Evolutionary conservation across 2,113 vertebrate species (phyloP).

Genomic region (Trachemys scripta): DNA sequence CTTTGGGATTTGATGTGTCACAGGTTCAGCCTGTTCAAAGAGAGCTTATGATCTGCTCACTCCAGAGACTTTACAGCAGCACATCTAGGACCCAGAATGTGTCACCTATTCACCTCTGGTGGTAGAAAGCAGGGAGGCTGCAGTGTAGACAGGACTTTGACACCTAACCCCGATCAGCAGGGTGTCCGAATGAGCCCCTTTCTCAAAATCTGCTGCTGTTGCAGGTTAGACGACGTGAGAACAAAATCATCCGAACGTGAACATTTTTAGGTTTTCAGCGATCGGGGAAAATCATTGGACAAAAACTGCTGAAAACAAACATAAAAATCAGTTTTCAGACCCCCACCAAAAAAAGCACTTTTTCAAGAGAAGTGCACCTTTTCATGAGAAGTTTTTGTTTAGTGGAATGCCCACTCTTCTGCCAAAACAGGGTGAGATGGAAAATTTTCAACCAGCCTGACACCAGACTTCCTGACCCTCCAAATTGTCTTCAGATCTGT

Average conservation of each 20-base stretch:
- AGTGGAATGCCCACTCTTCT: background rate
- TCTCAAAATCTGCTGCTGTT: background rate
- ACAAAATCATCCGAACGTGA: background rate
- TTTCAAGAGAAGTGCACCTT: background rate
- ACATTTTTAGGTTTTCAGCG: background rate
- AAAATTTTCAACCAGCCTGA: background rate
- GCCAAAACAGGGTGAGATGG: background rate
- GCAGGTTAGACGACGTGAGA: rapidly evolving
- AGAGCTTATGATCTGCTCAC: background rate
- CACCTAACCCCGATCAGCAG: background rate
- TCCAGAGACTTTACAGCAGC: background rate
- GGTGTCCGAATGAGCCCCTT: background rate
- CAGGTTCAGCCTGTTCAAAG: background rate
- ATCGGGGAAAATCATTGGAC: background rate
- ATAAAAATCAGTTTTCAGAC: background rate
- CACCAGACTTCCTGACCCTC: background rate
- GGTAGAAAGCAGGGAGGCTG: background rate
- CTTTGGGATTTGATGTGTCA: background rate
- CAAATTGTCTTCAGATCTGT: background rate
- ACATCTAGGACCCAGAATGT: background rate
- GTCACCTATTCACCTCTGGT: background rate
- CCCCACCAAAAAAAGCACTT: background rate
- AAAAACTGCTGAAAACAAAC: background rate
- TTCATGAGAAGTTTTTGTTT: background rate
- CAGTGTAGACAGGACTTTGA: rapidly evolving